phyloP scores from a whole-genome alignment of 2,888 invertebrate species.

The Nephrocerus scutellatus region DNA sequence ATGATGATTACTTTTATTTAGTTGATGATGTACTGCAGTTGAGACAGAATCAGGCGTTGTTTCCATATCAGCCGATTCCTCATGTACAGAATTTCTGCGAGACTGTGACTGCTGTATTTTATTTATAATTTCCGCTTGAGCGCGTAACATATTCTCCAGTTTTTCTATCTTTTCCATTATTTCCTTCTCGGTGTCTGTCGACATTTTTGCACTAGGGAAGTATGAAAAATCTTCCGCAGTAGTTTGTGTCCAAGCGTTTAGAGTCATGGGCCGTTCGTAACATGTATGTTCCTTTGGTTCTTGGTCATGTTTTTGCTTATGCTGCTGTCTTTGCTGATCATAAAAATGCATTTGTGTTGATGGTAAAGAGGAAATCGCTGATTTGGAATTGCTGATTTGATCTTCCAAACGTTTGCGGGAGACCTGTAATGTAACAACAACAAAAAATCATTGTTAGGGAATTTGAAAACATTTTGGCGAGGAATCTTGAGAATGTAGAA shows the following conservation, averaged over 20 bases:
- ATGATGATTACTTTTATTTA: conserved; percentile 1
- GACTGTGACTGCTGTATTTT: conserved; percentile 29
- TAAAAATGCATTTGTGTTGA: too few relatives aligned
- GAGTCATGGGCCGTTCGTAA: conserved; percentile 22
- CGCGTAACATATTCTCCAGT: conserved; percentile 31
- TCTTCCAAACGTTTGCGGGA: too few relatives aligned
- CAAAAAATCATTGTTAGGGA: too few relatives aligned
- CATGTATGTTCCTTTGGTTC: conserved; percentile 4
- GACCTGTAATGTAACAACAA: too few relatives aligned
- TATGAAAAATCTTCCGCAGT: conserved; percentile 27
- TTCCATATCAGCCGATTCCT: background rate
- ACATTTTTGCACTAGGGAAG: conserved; percentile 24
- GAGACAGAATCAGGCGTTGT: background rate
- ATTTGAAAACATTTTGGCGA: too few relatives aligned
- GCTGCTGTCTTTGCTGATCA: too few relatives aligned
- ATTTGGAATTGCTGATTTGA: too few relatives aligned
- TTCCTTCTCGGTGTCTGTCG: conserved; percentile 21
- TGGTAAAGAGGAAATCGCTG: too few relatives aligned
- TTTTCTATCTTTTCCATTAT: conserved; percentile 30
- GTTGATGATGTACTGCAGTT: conserved; percentile 3
- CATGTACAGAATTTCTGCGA: conserved; percentile 9
- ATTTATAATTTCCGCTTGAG: conserved; percentile 30
- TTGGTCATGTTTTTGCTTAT: too few relatives aligned
- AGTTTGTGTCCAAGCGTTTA: conserved; percentile 38
- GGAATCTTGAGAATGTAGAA: too few relatives aligned